Evolutionary conservation across 1,140 invertebrate species (phyloP).

Genomic region (Heliconius melpomene): DNA sequence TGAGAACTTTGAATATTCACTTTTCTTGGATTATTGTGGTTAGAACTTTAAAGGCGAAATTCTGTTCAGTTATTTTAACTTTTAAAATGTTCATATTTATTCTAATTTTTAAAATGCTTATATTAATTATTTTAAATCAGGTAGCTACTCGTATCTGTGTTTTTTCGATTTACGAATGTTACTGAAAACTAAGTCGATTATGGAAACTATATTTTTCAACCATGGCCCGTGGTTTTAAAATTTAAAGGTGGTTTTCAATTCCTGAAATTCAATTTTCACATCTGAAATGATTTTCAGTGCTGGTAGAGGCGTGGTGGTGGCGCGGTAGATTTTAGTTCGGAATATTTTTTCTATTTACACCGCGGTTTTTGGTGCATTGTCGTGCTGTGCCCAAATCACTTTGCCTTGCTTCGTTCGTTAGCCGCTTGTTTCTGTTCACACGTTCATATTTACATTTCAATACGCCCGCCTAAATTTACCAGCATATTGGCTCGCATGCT

Average conservation of each 20-base stretch:
- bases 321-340: conserved; percentile 2
- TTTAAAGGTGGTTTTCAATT: conserved; percentile 14
- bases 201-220: not conserved
- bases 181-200: too few species aligned
- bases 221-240: not conserved
- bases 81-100: too few species aligned
- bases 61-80: not conserved
- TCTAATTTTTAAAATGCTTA: not conserved
- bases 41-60: not conserved
- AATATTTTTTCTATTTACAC: conserved; percentile 28
- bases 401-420: conserved; percentile 69
- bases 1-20: conserved; percentile 34
- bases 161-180: too few species aligned
- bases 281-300: conserved; percentile 7
- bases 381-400: conserved; percentile 54
- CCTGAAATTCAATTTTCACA: conserved; percentile 11
- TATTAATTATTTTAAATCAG: too few species aligned
- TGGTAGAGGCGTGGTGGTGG: not conserved
- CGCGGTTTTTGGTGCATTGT: conserved; percentile 43
- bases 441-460: conserved; percentile 71
- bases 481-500: conserved; percentile 47
- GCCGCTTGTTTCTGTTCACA: conserved; percentile 67
- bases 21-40: conserved; percentile 11
- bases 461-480: conserved; percentile 48
- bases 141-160: too few species aligned